Conservation (phyloP, 2,113 vertebrate genomes). For the Telmatochromis sp. region DNA sequence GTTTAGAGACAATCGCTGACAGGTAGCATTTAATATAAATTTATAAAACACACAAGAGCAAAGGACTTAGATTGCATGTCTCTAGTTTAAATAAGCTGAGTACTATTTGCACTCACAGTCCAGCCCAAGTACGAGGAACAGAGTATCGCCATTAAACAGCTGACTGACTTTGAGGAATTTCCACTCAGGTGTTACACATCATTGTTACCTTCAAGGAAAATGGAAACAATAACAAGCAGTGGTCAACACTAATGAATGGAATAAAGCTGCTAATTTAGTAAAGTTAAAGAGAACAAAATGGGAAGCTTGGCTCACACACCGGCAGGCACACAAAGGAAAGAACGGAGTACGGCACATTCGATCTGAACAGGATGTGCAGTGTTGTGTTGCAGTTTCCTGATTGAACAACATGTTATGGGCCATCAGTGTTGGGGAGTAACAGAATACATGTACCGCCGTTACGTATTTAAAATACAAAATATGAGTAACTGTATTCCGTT, state of each 20-base stretch:
- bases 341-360: rapidly evolving
- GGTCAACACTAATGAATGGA: neutral
- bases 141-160: neutral
- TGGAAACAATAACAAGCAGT: neutral
- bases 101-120: neutral
- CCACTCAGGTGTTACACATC: neutral
- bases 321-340: neutral
- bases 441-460: no score
- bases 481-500: no score
- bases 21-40: neutral
- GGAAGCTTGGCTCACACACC: rapidly evolving
- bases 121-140: neutral
- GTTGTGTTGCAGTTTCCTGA: neutral
- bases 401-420: neutral
- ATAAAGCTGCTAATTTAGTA: neutral
- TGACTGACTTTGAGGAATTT: neutral
- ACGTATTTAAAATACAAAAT: no score
- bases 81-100: neutral
- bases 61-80: neutral
- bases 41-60: neutral
- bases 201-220: neutral
- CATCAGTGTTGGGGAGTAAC: neutral
- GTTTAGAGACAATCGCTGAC: neutral
- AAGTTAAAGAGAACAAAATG: neutral
- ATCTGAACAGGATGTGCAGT: neutral